phyloP scores from a whole-genome alignment of 2,888 invertebrate genomes.

The Phytoseiulus persimilis region DNA sequence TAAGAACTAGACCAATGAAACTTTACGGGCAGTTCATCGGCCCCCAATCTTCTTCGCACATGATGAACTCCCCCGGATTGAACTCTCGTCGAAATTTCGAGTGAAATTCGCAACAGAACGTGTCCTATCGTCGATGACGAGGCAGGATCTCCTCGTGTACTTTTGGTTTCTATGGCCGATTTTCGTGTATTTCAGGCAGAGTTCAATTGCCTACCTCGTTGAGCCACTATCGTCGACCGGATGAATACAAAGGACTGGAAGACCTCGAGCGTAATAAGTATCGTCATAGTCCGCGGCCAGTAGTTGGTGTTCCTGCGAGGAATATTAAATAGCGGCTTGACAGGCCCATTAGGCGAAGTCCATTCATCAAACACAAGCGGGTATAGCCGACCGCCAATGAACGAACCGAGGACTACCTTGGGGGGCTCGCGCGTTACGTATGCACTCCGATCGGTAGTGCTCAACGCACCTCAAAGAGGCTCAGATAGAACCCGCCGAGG shows the following conservation, averaged over 20 bases:
- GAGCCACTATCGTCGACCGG: neutral
- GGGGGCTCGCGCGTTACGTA: neutral
- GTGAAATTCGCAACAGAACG: too few species aligned
- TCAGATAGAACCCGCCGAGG: neutral
- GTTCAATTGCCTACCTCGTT: neutral
- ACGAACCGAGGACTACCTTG: neutral
- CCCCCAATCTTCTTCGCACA: too few species aligned
- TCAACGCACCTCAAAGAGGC: neutral
- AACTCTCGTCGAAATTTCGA: too few species aligned
- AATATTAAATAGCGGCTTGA: neutral
- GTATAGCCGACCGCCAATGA: neutral
- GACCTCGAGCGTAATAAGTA: neutral
- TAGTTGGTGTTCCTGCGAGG: neutral
- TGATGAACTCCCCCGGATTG: too few species aligned
- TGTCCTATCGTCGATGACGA: too few species aligned
- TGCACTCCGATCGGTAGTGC: neutral
- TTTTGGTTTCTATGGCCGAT: neutral
- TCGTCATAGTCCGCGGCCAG: neutral
- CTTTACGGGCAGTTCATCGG: too few species aligned
- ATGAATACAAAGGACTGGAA: neutral
- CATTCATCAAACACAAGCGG: neutral
- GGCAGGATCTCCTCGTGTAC: too few species aligned
- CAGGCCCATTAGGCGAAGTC: neutral
- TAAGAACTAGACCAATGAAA: too few species aligned
- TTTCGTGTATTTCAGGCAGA: neutral